Evolutionary conservation across 2,888 invertebrate genomes (phyloP).

Genomic region (Ctena decussata): DNA sequence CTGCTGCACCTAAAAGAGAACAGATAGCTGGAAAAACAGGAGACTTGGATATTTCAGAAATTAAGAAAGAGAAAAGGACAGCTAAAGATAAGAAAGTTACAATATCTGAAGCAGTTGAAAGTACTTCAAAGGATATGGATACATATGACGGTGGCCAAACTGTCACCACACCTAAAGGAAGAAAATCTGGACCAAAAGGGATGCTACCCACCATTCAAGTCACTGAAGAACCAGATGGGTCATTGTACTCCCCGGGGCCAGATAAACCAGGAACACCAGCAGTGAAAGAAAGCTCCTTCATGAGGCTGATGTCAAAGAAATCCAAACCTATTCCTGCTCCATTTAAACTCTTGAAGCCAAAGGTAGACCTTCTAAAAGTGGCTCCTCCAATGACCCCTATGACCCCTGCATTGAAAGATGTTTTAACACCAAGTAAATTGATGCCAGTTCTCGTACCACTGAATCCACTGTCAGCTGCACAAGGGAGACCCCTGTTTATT

Average conservation of each 20-base stretch:
- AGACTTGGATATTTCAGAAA: neutral
- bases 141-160: neutral
- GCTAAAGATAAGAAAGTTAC: neutral
- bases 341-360: constrained; percentile 40
- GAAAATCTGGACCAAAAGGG: neutral
- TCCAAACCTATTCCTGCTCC: constrained; percentile 43
- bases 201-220: neutral
- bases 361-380: constrained; percentile 58
- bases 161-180: neutral
- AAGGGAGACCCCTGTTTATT: constrained; percentile 62
- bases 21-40: neutral
- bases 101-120: neutral
- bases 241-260: neutral
- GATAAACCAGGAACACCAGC: constrained; percentile 28
- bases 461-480: constrained; percentile 35
- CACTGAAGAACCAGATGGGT: neutral
- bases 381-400: constrained; percentile 58
- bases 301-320: constrained; percentile 42
- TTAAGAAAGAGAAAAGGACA: neutral
- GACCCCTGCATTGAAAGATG: constrained; percentile 58
- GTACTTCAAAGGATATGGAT: neutral
- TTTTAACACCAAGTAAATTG: constrained; percentile 57
- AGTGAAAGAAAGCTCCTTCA: constrained; percentile 22
- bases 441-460: constrained; percentile 66
- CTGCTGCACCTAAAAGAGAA: neutral